Conservation (phyloP, 2,113 vertebrate genomes). For the Camelus bactrianus region DNA sequence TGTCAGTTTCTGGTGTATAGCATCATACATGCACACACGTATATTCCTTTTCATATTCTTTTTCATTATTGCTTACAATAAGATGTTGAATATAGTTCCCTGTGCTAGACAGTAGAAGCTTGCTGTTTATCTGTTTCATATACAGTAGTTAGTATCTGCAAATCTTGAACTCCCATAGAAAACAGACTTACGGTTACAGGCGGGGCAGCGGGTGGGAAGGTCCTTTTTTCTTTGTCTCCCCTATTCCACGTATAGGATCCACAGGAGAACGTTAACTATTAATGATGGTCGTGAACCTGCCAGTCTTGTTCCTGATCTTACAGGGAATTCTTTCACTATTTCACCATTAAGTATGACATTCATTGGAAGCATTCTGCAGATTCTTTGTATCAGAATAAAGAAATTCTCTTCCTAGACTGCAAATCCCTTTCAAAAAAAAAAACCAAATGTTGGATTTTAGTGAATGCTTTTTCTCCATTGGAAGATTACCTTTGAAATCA, state of each 20-base stretch:
- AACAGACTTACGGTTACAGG: no score
- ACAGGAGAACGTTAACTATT: neutral
- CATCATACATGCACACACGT: no score
- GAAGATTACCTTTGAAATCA: neutral
- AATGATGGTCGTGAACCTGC: neutral
- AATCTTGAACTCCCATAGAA: no score
- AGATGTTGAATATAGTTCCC: no score
- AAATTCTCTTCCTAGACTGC: neutral
- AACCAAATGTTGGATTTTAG: neutral
- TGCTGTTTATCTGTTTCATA: no score
- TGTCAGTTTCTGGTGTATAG: no score
- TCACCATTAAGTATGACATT: neutral
- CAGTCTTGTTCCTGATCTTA: neutral
- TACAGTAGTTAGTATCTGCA: no score
- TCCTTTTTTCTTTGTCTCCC: no score
- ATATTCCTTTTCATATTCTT: no score
- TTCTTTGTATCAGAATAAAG: neutral
- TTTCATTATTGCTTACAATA: no score
- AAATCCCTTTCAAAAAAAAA: neutral
- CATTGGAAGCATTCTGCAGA: neutral
- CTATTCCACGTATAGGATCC: neutral
- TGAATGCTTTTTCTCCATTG: neutral
- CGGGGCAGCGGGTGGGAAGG: no score
- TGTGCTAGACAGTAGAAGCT: no score
- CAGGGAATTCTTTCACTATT: neutral